Evolutionary conservation across 2,888 invertebrate species (phyloP).

Genomic region (Ophioninae sp.): DNA sequence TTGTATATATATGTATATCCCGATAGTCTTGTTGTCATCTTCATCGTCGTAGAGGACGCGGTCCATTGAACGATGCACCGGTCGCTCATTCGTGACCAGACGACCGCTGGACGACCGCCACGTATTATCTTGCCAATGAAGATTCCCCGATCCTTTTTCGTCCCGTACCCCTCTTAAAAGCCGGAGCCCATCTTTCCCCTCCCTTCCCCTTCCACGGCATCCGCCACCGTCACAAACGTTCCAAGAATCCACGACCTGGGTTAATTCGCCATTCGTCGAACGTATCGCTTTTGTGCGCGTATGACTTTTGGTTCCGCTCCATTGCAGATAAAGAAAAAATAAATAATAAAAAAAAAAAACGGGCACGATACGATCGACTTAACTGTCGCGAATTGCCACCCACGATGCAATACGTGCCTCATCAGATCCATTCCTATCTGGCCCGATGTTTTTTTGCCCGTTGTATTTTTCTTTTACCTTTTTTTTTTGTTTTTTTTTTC

Average conservation of each 20-base stretch:
- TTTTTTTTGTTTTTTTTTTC: neutral
- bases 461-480: neutral
- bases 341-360: too few relatives aligned
- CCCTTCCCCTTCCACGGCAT: neutral
- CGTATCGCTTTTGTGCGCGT: slow-evolving; percentile 9
- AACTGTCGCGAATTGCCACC: neutral
- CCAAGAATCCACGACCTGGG: slow-evolving; percentile 63
- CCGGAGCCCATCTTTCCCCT: neutral
- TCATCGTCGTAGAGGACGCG: slow-evolving; percentile 47
- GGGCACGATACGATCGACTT: slow-evolving; percentile 3
- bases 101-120: slow-evolving; percentile 59
- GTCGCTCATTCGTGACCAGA: slow-evolving; percentile 37
- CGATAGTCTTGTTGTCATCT: slow-evolving; percentile 18
- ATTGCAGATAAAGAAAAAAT: slow-evolving; percentile 14
- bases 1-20: slow-evolving; percentile 2
- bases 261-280: slow-evolving; percentile 56
- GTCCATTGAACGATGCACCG: slow-evolving; percentile 59
- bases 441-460: too few relatives aligned
- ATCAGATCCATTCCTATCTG: neutral
- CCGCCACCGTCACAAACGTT: slow-evolving; percentile 19
- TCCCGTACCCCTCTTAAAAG: neutral
- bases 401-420: too few relatives aligned
- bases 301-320: slow-evolving; percentile 19
- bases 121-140: slow-evolving; percentile 50
- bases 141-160: neutral